These are phyloP conservation scores for Channallabes apus DNA, from an alignment of 2,797 vertebrate species.

Conservation along the genomic window DNA sequence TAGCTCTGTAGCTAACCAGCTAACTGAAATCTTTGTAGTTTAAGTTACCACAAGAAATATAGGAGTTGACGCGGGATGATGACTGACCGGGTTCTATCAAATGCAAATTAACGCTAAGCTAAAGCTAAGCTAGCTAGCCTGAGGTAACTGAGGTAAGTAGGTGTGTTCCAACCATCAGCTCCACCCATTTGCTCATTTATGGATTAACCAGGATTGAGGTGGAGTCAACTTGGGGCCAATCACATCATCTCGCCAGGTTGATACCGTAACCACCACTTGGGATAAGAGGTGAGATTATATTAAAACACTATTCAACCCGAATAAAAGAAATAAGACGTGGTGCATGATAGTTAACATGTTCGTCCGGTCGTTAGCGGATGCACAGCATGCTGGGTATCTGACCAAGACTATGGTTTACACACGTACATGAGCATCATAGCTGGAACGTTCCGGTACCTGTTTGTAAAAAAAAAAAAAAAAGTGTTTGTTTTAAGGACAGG, in stretches of 20 bases:
- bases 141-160: too few species aligned
- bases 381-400: slow-evolving; percentile 19
- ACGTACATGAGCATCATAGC: slow-evolving; percentile 30
- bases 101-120: too few species aligned
- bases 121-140: too few species aligned
- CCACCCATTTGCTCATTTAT: too few species aligned
- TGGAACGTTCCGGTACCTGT: slow-evolving; percentile 32
- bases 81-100: too few species aligned
- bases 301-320: slow-evolving; percentile 47
- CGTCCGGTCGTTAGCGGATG: not conserved
- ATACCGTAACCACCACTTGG: not conserved
- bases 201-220: too few species aligned
- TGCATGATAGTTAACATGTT: not conserved
- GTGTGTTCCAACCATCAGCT: too few species aligned
- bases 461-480: too few species aligned
- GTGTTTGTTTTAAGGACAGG: slow-evolving; percentile 30
- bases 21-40: too few species aligned
- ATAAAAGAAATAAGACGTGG: slow-evolving; percentile 18
- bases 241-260: slow-evolving; percentile 9
- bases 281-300: slow-evolving; percentile 51
- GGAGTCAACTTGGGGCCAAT: slow-evolving; percentile 29
- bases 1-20: too few species aligned
- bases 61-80: too few species aligned
- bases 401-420: slow-evolving; percentile 25
- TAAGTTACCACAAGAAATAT: too few species aligned